Base-by-base conservation (phyloP, 2,113 vertebrate species). In the Nanorana parkeri region DNA sequence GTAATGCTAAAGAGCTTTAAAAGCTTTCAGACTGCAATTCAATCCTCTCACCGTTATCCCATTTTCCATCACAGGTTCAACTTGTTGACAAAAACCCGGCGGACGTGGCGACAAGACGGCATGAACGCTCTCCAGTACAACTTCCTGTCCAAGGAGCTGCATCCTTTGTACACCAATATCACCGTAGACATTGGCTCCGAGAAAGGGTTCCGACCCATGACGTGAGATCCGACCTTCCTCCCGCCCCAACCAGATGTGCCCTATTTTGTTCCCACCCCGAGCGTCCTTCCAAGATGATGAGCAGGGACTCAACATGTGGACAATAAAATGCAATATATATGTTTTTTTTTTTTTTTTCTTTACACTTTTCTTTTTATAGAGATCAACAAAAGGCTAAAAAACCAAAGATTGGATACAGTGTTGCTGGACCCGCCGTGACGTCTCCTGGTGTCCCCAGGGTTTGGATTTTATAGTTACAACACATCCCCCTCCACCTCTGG, bases 91-190 rank as follows among this genome's bases (percentile, higher is more conserved):
- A 91, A 90, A 84, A 94, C 94, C 0, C 86, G 85, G 19, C 86
- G 86, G 47, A 93, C 90, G 0, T 94, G 95, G 94, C 90, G 75
- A 76, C 20, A 61, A 17, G 91, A 95, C 0, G 94, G 94, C 2
- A 91, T 93, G 90, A 95, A 94, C 88, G 91, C 89, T 0, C 84
- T 84, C 8, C 89, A 92, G 17, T 96, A 94, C 11, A 78, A 89
- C 67, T 71, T 94, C 5, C 4, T 95, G 3, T 91, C 91, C 0
- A 90, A 91, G 76, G 76, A 94, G 10, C 87, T 89, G 85, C 69
- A 86, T n/a, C 90, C 90, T 0, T 94, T 96, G 80, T 95, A 94
- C 85, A 93, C 94, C 79, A 96, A 93, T 87, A 92, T 96, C 88
- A 95, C 94, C 0, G 91, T 95, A 63, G 86, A 94, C 88, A 90